Percentiles rank a stretch among this genome's conserved stretches.
Conservation (phyloP, 1,140 invertebrate genomes). For the Drusus annulatus region DNA sequence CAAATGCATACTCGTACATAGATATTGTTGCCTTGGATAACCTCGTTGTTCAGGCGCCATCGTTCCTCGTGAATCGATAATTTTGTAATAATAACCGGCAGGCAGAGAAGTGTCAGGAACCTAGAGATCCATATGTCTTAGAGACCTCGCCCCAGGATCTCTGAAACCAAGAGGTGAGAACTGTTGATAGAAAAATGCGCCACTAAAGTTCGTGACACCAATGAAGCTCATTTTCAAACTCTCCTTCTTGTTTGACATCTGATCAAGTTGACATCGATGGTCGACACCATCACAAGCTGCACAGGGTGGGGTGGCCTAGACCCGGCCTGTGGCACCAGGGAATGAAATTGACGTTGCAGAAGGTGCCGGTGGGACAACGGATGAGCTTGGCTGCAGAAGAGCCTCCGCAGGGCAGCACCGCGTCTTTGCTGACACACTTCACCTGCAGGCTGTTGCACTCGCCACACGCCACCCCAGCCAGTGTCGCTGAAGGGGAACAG, state of each 20-base stretch:
- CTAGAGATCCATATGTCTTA: no score
- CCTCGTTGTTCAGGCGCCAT: no score
- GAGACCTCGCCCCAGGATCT: no score
- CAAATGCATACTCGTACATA: no score
- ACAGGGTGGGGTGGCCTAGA: constrained; percentile 39
- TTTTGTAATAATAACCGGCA: no score
- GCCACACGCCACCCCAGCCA: constrained; percentile 42
- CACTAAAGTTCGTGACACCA: no score
- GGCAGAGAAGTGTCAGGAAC: no score
- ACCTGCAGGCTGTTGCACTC: constrained; percentile 51
- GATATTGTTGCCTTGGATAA: no score
- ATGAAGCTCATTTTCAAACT: background rate
- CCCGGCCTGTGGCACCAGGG: constrained; percentile 49
- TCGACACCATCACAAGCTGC: constrained; percentile 21
- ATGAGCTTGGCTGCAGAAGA: constrained; percentile 28
- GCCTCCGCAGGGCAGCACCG: constrained; percentile 26
- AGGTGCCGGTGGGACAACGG: constrained; percentile 49
- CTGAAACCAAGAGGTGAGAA: no score
- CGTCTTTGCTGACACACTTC: constrained; percentile 46
- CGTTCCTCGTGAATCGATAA: no score
- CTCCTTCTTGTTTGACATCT: background rate
- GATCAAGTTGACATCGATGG: background rate
- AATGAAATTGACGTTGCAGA: constrained; percentile 53
- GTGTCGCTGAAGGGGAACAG: background rate
- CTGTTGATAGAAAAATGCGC: no score